Evolutionary conservation across 2,888 invertebrate genomes (phyloP).

Genomic region (Blastobasis adustella): DNA sequence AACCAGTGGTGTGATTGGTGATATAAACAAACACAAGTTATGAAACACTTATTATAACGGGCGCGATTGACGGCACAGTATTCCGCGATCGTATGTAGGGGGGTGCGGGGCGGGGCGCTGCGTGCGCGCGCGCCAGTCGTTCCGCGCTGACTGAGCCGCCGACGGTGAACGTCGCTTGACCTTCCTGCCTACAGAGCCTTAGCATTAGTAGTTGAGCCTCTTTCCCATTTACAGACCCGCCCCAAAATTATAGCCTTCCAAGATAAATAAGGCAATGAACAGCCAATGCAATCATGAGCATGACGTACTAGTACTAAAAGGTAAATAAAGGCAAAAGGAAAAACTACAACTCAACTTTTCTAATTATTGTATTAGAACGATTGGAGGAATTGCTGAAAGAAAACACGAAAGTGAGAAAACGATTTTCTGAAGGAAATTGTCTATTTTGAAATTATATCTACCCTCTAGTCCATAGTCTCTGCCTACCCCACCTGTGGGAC

Average conservation of each 20-base stretch:
- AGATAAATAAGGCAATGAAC: conserved; percentile 16
- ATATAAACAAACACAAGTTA: conserved; percentile 57
- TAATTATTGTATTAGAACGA: neutral
- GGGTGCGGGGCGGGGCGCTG: conserved; percentile 22
- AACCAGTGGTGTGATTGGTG: conserved; percentile 39
- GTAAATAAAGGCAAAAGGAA: neutral
- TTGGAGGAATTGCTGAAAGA: neutral
- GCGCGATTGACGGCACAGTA: conserved; percentile 54
- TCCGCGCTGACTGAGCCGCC: conserved; percentile 58
- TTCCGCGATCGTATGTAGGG: conserved; percentile 42
- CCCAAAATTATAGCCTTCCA: conserved; percentile 31
- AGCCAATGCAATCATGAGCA: neutral
- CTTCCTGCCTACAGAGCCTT: conserved; percentile 64
- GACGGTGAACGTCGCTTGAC: conserved; percentile 62
- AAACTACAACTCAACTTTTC: neutral
- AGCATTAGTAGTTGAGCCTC: conserved; percentile 42
- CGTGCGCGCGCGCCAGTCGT: conserved; percentile 60
- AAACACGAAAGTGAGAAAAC: neutral
- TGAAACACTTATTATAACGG: conserved; percentile 60
- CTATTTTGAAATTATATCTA: no score
- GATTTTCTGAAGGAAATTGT: no score
- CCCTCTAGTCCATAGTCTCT: no score
- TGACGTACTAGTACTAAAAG: neutral
- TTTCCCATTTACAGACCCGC: conserved; percentile 44
- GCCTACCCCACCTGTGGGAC: no score